Evolutionary conservation across 2,797 vertebrate species (phyloP).

Genomic region (Leptoclinus maculatus): DNA sequence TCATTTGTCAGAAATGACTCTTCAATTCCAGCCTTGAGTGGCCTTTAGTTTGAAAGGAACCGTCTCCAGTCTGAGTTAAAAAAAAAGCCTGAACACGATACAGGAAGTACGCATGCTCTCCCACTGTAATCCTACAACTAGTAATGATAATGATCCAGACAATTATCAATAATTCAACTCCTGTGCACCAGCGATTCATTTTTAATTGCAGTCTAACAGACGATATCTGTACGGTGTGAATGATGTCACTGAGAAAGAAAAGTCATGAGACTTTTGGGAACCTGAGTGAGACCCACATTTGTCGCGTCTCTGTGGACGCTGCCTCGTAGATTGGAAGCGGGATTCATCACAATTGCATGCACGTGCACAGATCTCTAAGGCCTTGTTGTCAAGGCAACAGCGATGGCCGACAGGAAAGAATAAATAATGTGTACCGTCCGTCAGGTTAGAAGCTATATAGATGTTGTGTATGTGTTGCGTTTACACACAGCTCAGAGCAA

Average conservation of each 20-base stretch:
- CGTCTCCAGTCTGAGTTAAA: conserved; percentile 2
- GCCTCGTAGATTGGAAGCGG: conserved; percentile 34
- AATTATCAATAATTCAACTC: conserved; percentile 19
- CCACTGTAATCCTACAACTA: neutral
- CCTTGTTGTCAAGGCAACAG: conserved; percentile 79
- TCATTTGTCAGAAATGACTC: conserved; percentile 35
- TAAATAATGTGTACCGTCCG: neutral
- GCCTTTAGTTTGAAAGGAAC: conserved; percentile 25
- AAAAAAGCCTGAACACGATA: neutral
- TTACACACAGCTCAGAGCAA: conserved; percentile 42
- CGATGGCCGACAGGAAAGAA: conserved; percentile 24
- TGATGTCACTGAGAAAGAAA: conserved; percentile 24
- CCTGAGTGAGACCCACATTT: conserved; percentile 19
- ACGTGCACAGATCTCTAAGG: conserved; percentile 56
- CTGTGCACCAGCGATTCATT: neutral
- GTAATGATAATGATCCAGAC: neutral
- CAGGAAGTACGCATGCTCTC: neutral
- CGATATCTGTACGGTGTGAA: conserved; percentile 10
- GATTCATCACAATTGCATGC: conserved; percentile 58
- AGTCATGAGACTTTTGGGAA: conserved; percentile 6
- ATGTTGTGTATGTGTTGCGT: conserved; percentile 6
- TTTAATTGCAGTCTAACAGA: neutral
- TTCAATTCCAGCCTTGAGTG: conserved; percentile 21
- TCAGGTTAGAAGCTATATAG: conserved; percentile 7
- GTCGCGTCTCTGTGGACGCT: conserved; percentile 30